Evolutionary conservation across 2,888 invertebrate genomes (phyloP), one percentile per base, ranked within the genome.

Genomic region (Drosophila merina): DNA sequence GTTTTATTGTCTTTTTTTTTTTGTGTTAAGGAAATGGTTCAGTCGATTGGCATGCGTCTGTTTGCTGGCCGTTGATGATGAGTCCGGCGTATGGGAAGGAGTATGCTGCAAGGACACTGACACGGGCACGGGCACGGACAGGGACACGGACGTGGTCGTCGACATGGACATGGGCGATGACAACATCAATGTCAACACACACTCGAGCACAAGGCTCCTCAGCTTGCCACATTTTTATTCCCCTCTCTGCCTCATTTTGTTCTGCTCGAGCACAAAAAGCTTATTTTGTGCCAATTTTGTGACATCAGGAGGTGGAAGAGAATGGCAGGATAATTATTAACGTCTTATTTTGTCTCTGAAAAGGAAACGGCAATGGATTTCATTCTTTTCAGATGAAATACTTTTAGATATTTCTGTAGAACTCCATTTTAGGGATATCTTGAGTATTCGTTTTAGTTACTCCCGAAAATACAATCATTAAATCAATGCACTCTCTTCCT

Each of bases 201-300:
- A 42, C 40, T 9, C 14, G 9, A 8, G 40, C 40, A 42, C 66
- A 74, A 71, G 59, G 69, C 67, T 62, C 69, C 71, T 57, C 36
- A 12, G 30, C 31, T 45, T 30, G 14, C 9, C 38, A 38, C 38
- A 14, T 31, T 49, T 51, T 30, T 33, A 12, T 28, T 51, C 31
- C 49, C 45, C 38, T 38, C 48, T 47, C 51, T 49, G 31, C 49
- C 25, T 48, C 14, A 54, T 30, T n/a, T 52, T 28, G 47, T 33
- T 12, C 56, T 49, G 28, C 45, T 47, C 44, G 42, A 55, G 40
- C 70, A 75, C 68, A 88, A 77, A 82, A 86, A 77, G 75, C 77
- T 74, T 72, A 86, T 83, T 88, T 88, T 79, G 77, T 86, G 83
- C 58, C 84, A 84, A 83, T 86, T 88, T 60, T 72, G 72, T 67